Evolutionary conservation across 2,888 invertebrate species (phyloP).

Genomic region (Molanna angustata): DNA sequence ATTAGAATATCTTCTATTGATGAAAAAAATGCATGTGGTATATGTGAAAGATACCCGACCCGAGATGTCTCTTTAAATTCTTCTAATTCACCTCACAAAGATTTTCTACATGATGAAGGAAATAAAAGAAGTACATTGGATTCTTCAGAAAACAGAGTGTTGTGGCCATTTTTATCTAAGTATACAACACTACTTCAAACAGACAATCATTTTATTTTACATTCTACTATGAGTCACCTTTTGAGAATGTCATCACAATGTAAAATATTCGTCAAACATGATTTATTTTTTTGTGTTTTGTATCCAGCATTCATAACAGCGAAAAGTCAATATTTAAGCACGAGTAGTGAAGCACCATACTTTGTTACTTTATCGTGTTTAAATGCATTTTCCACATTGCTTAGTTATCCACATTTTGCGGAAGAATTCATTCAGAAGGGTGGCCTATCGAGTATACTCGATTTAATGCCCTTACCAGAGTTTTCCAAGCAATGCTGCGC

Average conservation of each 20-base stretch:
- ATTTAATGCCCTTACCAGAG: constrained; percentile 51
- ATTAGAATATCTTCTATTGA: constrained; percentile 36
- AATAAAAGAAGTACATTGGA: constrained; percentile 7
- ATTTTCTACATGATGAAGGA: constrained; percentile 11
- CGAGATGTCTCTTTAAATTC: not conserved
- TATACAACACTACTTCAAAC: constrained; percentile 57
- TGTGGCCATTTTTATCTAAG: constrained; percentile 58
- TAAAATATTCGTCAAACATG: constrained; percentile 53
- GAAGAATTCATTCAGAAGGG: constrained; percentile 58
- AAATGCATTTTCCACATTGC: constrained; percentile 57
- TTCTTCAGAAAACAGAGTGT: constrained; percentile 41
- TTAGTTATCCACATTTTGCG: constrained; percentile 55
- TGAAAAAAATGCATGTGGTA: constrained; percentile 48
- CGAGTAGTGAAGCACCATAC: constrained; percentile 50
- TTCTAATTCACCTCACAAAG: not conserved
- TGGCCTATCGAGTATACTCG: constrained; percentile 56
- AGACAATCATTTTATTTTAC: constrained; percentile 55
- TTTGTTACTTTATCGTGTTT: constrained; percentile 60
- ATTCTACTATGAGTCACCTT: constrained; percentile 57
- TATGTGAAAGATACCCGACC: constrained; percentile 41
- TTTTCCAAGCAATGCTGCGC: constrained; percentile 60
- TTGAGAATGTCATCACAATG: constrained; percentile 57
- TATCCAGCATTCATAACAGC: constrained; percentile 60
- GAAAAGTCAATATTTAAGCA: constrained; percentile 50
- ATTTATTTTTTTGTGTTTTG: constrained; percentile 58